These are phyloP conservation scores for Crambe crambe DNA, from an alignment of 37 sponge, comb jelly and placozoan species.

Conservation along the genomic window DNA sequence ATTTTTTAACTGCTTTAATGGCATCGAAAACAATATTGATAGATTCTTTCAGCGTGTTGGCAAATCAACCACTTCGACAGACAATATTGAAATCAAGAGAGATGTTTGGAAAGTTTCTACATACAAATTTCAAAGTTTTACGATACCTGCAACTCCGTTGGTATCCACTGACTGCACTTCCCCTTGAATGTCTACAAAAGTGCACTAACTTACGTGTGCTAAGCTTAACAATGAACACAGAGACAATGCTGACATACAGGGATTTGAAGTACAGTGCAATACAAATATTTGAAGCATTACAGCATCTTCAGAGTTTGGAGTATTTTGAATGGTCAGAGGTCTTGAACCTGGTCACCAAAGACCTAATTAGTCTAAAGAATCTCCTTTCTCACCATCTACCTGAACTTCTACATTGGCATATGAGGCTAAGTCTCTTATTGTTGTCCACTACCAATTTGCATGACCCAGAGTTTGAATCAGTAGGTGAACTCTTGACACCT, in stretches of 20 bases:
- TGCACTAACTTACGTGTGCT: conserved; percentile 2
- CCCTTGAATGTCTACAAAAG: background rate
- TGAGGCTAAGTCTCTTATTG: background rate
- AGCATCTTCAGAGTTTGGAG: background rate
- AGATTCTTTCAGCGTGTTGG: background rate
- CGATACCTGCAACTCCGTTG: background rate
- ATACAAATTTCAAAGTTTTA: background rate
- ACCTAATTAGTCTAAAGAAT: background rate
- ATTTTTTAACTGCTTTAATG: background rate
- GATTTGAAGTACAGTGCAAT: background rate
- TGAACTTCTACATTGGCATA: background rate
- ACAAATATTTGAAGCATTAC: background rate
- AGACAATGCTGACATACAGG: too few relatives aligned
- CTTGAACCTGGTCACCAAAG: background rate
- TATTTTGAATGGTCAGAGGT: background rate
- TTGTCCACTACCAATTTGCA: background rate
- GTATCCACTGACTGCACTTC: background rate
- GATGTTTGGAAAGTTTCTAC: background rate
- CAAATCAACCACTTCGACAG: background rate
- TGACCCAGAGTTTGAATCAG: background rate
- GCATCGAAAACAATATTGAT: background rate
- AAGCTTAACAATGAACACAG: background rate
- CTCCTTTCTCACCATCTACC: background rate
- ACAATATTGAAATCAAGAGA: background rate
- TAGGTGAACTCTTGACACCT: background rate